Base-by-base conservation (phyloP, 2,888 invertebrate genomes). In the Nymphalis c-album region DNA sequence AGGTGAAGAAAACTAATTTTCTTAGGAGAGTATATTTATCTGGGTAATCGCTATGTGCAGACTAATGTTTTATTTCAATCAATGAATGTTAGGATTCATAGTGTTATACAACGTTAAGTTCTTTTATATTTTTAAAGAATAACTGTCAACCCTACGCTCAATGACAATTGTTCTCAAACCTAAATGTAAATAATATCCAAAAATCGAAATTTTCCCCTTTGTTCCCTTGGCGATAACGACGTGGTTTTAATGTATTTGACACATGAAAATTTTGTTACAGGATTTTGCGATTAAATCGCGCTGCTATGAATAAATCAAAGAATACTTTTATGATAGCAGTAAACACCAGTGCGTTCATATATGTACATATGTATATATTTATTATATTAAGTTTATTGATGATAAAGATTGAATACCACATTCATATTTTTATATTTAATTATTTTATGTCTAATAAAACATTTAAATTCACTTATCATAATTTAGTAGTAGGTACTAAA, bases 401-500 rank as follows among this genome's bases (percentile, higher is more conserved):
- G n/a, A n/a, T n/a, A n/a, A n/a, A n/a, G n/a, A n/a, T 51, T 51
- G 18, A 20, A 22, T 26, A 16, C 16, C 20, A 16, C 4, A 5
- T 22, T 51, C 13, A 20, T 20, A 22, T 22, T 13, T 13, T 40
- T 13, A 13, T 40, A 13, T 13, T 40, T 40, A 13, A 40, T 40
- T 13, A 40, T 13, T 40, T 40, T 10, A 13, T 10, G n/a, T 55
- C 35, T n/a, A n/a, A n/a, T 22, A n/a, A 8, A 31, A 31, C 16
- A 55, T 26, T 17, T 31, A 55, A 17, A 17, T 8, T n/a, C 51
- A 48, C 77, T 81, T 82, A 82, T 85, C 82, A 80, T 77, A 77
- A 79, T 79, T 78, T 71, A 74, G 74, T 80, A 85, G 84, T 84
- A n/a, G n/a, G n/a, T n/a, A 84, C 86, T 87, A 85, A 83, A 85